A percentile compares a stretch with the other conserved stretches of the same genome.
Evolutionary conservation across 2,113 vertebrate species (phyloP).

Genomic region (Rissa tridactyla): DNA sequence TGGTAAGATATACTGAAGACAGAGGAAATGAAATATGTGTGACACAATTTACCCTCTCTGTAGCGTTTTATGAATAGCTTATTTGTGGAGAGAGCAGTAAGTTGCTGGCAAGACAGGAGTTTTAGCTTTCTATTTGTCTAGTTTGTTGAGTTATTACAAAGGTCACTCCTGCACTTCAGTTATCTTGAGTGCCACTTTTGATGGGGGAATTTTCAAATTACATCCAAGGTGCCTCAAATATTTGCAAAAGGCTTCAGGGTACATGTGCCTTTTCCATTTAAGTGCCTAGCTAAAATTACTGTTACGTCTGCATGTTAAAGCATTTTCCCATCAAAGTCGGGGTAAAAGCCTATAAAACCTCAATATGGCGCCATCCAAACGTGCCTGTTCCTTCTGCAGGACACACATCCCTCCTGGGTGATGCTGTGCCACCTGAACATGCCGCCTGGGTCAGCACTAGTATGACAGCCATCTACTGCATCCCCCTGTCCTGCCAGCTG

Average conservation of each 20-base stretch:
- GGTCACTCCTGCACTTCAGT: conserved; percentile 21
- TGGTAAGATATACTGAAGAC: conserved; percentile 17
- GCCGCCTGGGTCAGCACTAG: background rate
- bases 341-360: background rate
- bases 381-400: background rate
- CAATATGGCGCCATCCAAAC: background rate
- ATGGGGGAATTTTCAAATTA: conserved; percentile 46
- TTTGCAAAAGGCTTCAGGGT: conserved; percentile 33
- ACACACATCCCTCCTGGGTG: background rate
- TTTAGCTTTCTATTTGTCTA: conserved; percentile 34
- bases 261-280: conserved; percentile 35
- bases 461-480: background rate
- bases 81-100: conserved; percentile 24
- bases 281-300: conserved; percentile 6
- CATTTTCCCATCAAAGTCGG: background rate
- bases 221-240: conserved; percentile 39
- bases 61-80: conserved; percentile 16
- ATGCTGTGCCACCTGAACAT: background rate
- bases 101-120: background rate
- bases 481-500: background rate
- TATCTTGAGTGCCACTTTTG: conserved; percentile 23
- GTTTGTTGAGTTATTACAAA: conserved; percentile 42
- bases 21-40: conserved; percentile 13
- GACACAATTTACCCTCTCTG: conserved; percentile 6
- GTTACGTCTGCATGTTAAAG: background rate